A percentile compares a stretch with the other conserved stretches of the same genome.
Conservation (phyloP, 2,888 invertebrate species). For the Eledone cirrhosa region DNA sequence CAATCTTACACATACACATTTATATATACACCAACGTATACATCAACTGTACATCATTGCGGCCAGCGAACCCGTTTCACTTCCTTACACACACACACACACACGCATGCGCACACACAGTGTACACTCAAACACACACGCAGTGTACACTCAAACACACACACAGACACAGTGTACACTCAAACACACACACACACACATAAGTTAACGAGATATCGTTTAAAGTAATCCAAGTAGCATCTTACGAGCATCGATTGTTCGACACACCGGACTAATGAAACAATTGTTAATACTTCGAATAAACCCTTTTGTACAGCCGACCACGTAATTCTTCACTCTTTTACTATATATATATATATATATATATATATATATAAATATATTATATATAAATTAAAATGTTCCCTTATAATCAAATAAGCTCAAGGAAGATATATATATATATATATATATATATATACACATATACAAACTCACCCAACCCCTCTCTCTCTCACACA, state of each 20-base stretch:
- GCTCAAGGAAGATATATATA: no score
- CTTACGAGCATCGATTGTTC: no score
- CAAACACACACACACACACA: not conserved
- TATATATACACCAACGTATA: not conserved
- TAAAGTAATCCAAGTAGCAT: no score
- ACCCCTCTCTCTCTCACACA: not conserved
- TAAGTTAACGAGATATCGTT: not conserved
- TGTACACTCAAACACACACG: not conserved
- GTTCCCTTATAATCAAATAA: no score
- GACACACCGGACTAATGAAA: no score
- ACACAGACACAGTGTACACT: not conserved
- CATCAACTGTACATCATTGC: not conserved
- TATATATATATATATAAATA: slow-evolving; percentile 1
- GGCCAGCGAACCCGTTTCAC: not conserved
- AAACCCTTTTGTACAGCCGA: no score
- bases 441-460: slow-evolving; percentile 2
- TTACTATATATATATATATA: no score
- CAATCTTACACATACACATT: not conserved
- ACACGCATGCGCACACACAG: not conserved
- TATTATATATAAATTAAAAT: not conserved
- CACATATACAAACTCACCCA: not conserved
- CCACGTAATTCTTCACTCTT: no score
- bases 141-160: not conserved
- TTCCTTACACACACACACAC: not conserved
- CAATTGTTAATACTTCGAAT: no score